These are phyloP conservation scores for Boleophthalmus pectinirostris DNA, from an alignment of 2,113 vertebrate species.

Conservation along the genomic window DNA sequence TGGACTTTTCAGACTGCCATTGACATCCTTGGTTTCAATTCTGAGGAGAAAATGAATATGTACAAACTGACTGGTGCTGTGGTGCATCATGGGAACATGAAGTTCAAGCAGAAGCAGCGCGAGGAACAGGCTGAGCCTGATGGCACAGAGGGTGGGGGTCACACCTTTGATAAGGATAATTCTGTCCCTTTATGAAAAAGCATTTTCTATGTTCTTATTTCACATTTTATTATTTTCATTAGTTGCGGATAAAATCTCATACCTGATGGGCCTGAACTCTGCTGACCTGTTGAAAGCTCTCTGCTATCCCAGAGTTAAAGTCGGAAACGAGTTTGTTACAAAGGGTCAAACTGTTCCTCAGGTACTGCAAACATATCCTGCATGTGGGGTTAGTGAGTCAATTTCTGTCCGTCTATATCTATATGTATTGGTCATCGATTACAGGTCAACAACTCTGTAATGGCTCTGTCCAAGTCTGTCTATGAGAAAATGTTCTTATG, in stretches of 20 bases:
- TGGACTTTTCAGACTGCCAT: slow-evolving; percentile 79
- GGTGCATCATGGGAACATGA: slow-evolving; percentile 92
- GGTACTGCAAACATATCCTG: slow-evolving; percentile 54
- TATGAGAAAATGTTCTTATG: slow-evolving; percentile 84
- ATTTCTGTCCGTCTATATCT: background rate
- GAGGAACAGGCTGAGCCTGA: slow-evolving; percentile 90
- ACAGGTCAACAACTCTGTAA: slow-evolving; percentile 73
- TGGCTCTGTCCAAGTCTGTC: slow-evolving; percentile 75
- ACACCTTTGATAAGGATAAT: background rate
- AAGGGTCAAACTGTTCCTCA: slow-evolving; percentile 81
- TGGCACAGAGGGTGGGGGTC: slow-evolving; percentile 83
- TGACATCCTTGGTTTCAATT: slow-evolving; percentile 81
- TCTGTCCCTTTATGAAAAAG: background rate
- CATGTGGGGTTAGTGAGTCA: background rate
- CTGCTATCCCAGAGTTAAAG: slow-evolving; percentile 80
- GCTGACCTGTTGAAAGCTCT: slow-evolving; percentile 77
- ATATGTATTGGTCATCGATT: background rate
- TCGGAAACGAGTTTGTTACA: slow-evolving; percentile 79
- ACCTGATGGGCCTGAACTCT: slow-evolving; percentile 80
- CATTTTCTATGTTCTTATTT: background rate
- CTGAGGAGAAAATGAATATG: slow-evolving; percentile 83
- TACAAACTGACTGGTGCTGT: slow-evolving; percentile 89
- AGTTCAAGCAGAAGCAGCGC: slow-evolving; percentile 90
- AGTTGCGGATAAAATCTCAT: slow-evolving; percentile 80
- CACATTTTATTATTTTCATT: slow-evolving; percentile 14